Base-by-base conservation (phyloP, 2,113 vertebrate genomes). In the Pogonocichla stellata region DNA sequence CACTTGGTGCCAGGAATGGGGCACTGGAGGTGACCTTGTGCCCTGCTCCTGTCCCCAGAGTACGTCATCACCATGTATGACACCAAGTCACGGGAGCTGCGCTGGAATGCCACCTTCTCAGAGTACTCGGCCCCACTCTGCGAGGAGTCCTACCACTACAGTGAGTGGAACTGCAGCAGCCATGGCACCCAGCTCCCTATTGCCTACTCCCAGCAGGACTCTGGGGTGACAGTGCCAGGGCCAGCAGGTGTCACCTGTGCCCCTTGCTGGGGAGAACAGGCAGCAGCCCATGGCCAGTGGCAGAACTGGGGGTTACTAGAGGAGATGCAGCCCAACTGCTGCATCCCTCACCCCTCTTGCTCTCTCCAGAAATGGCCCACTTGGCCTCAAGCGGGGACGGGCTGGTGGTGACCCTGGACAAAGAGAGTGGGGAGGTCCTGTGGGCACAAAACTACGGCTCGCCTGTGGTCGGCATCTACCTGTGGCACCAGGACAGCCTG, bases 51-150 rank as follows among this genome's bases (percentile, higher is more conserved):
- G 4, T 64, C 87, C 90, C 29, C 97, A 99, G 99, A 99, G 93
- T 99, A 99, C 10, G 97, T 99, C 78, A 98, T 99, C 92, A 99
- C 99, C 90, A 99, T 99, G 98, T 99, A 99, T 2, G 99, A 99
- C 97, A 99, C 99, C 5, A 99, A 98, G 95, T 97, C 98, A 0
- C 98, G 98, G 10, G 98, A 99, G 90, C 97, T 99, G 95, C 98
- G 98, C 75, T 99, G 99, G 99, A 99, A 99, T 0, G 98, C 98
- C 38, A 99, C 99, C 3, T 99, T 98, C 97, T 98, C 98, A 0
- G 99, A 99, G 95, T 99, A 99, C 96, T 99, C 99, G 0, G 99
- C 99, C 0, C 96, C 98, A 0, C 97, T 98, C 4, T 97, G 98
- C 1, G 98, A 99, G 4, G 97, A 98, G 61, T 98, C 97, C 43